phyloP scores from a whole-genome alignment of 2,113 vertebrate genomes.

The Etheostoma cragini region DNA sequence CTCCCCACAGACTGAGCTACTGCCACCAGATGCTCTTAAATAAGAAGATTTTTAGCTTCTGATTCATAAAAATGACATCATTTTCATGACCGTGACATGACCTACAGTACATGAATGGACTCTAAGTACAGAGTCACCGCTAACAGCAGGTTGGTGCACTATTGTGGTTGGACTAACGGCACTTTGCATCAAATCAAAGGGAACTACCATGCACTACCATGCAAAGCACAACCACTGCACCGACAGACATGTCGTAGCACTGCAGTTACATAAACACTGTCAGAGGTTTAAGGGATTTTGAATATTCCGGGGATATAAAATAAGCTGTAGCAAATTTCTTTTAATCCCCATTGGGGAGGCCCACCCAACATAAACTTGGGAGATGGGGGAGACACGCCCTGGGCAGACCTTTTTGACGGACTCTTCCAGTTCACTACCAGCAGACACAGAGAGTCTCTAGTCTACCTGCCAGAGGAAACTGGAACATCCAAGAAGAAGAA shows the following conservation, averaged over 20 bases:
- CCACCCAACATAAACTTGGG: not conserved
- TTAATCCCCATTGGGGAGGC: not conserved
- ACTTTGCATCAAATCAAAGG: slow-evolving; percentile 35
- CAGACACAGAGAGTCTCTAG: not conserved
- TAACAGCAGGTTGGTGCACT: slow-evolving; percentile 26
- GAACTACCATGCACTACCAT: slow-evolving; percentile 1
- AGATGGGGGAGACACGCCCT: not conserved
- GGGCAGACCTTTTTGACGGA: not conserved
- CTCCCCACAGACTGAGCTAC: no score
- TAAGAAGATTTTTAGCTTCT: not conserved
- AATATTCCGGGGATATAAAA: not conserved
- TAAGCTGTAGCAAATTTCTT: not conserved
- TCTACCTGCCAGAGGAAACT: not conserved
- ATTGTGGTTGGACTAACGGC: slow-evolving; percentile 31
- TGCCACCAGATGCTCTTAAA: no score
- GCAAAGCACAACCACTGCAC: not conserved
- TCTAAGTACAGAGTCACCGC: slow-evolving; percentile 18
- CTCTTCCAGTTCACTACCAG: not conserved
- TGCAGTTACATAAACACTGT: slow-evolving; percentile 20
- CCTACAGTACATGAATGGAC: not conserved
- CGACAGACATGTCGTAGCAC: slow-evolving; percentile 3
- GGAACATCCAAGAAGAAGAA: not conserved
- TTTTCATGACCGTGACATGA: slow-evolving; percentile 23
- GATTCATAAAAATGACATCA: slow-evolving; percentile 48
- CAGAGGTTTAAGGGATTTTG: not conserved